phyloP scores from a whole-genome alignment of 2,888 invertebrate genomes.

The Drosophila ezoana region DNA sequence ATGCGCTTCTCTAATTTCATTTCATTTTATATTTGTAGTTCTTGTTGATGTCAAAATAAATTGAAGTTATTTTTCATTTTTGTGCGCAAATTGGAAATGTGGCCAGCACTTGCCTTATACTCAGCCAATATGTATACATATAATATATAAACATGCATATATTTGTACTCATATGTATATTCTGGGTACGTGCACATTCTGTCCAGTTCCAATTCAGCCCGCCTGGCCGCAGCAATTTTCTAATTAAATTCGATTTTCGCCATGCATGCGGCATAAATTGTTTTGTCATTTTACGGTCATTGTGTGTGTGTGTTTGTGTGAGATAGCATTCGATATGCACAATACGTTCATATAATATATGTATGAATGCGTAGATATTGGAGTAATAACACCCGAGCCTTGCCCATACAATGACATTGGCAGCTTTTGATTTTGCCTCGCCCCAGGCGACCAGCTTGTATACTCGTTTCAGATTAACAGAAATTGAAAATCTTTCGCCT shows the following conservation, averaged over 20 bases:
- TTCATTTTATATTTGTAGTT: slow-evolving; percentile 45
- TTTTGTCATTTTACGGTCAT: slow-evolving; percentile 72
- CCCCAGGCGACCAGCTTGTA: slow-evolving; percentile 68
- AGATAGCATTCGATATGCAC: slow-evolving; percentile 5
- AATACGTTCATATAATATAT: slow-evolving; percentile 1
- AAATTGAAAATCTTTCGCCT: slow-evolving; percentile 78
- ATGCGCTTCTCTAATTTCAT: slow-evolving; percentile 75
- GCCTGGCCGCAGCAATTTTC: slow-evolving; percentile 74
- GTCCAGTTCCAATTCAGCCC: slow-evolving; percentile 24
- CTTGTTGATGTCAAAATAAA: slow-evolving; percentile 73
- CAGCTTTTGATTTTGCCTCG: slow-evolving; percentile 50
- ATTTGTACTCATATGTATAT: slow-evolving; percentile 7
- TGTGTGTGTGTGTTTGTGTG: slow-evolving; percentile 24
- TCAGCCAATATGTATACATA: slow-evolving; percentile 44
- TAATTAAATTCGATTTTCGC: slow-evolving; percentile 81
- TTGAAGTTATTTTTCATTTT: slow-evolving; percentile 71
- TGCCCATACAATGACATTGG: slow-evolving; percentile 53
- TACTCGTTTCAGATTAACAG: slow-evolving; percentile 80
- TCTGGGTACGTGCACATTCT: slow-evolving; percentile 59
- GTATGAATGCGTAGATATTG: slow-evolving; percentile 5
- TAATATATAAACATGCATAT: slow-evolving; percentile 2
- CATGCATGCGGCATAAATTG: slow-evolving; percentile 80
- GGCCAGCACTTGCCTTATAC: slow-evolving; percentile 38
- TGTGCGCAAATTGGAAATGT: slow-evolving; percentile 53
- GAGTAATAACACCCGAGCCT: slow-evolving; percentile 15